These are phyloP conservation scores for Agrilus mali DNA, from an alignment of 2,888 invertebrate species.

Conservation along the genomic window DNA sequence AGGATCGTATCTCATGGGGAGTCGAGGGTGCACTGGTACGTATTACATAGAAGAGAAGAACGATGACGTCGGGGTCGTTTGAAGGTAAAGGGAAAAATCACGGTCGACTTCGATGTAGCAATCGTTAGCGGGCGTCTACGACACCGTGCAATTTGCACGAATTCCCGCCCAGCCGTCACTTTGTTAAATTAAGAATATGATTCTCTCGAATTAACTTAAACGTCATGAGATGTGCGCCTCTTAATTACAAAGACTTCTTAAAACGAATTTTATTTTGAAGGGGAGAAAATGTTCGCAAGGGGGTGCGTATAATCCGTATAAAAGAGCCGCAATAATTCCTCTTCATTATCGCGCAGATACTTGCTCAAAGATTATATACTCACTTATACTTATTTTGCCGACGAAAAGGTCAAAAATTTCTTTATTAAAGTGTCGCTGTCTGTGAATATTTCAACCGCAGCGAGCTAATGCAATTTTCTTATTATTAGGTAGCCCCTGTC, in stretches of 20 bases:
- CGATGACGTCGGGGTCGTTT: not conserved
- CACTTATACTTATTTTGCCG: no score
- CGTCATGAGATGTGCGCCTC: slow-evolving; percentile 7
- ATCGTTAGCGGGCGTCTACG: slow-evolving; percentile 10
- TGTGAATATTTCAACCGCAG: no score
- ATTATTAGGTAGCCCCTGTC: no score
- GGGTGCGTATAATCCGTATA: no score
- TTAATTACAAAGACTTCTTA: slow-evolving; percentile 13
- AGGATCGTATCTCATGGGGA: slow-evolving; percentile 8
- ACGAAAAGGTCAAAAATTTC: no score
- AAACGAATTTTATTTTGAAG: slow-evolving; percentile 6
- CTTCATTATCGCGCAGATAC: no score
- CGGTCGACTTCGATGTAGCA: slow-evolving; percentile 2
- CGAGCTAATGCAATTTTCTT: no score
- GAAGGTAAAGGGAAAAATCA: not conserved
- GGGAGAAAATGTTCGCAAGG: not conserved
- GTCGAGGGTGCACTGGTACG: slow-evolving; percentile 2
- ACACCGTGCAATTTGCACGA: slow-evolving; percentile 27
- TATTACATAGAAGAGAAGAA: not conserved
- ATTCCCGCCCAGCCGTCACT: slow-evolving; percentile 27
- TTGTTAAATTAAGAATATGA: slow-evolving; percentile 34
- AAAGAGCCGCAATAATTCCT: no score
- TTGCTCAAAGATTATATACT: no score
- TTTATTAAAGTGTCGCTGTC: no score
- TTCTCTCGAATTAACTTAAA: slow-evolving; percentile 17